phyloP scores from a whole-genome alignment of 2,113 vertebrate genomes.

The Uria lomvia region DNA sequence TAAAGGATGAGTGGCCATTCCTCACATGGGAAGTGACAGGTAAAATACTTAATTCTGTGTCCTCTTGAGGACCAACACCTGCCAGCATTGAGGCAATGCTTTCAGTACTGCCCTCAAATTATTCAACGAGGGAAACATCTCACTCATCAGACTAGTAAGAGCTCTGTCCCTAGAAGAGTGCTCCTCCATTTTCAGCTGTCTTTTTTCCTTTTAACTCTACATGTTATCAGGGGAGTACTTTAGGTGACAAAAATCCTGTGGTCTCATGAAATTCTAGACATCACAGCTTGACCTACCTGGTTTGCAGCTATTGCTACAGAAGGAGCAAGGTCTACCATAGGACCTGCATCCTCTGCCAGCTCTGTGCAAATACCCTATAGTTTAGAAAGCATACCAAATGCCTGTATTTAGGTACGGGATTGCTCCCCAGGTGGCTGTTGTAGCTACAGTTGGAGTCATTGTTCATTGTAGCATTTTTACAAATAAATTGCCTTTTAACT shows the following conservation, averaged over 20 bases:
- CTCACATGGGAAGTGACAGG: neutral
- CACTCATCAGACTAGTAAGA: neutral
- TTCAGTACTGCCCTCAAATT: neutral
- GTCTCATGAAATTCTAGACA: neutral
- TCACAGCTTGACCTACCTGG: accelerated
- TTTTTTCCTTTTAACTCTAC: neutral
- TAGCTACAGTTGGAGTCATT: neutral
- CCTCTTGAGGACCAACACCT: neutral
- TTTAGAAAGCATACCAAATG: neutral
- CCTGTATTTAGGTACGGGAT: neutral
- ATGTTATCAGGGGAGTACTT: neutral
- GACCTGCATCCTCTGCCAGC: neutral
- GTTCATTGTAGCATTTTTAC: neutral
- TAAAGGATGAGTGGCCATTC: neutral
- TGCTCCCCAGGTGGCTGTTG: neutral
- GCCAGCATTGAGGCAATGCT: neutral
- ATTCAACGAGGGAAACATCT: neutral
- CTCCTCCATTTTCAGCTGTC: neutral
- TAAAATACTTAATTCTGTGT: neutral
- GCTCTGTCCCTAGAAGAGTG: neutral
- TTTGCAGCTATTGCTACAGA: neutral
- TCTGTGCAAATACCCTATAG: neutral
- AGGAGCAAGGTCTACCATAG: neutral
- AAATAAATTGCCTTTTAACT: neutral
- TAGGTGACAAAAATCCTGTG: neutral